phyloP scores from a whole-genome alignment of 2,797 vertebrate genomes.

The Spheniscus humboldti region DNA sequence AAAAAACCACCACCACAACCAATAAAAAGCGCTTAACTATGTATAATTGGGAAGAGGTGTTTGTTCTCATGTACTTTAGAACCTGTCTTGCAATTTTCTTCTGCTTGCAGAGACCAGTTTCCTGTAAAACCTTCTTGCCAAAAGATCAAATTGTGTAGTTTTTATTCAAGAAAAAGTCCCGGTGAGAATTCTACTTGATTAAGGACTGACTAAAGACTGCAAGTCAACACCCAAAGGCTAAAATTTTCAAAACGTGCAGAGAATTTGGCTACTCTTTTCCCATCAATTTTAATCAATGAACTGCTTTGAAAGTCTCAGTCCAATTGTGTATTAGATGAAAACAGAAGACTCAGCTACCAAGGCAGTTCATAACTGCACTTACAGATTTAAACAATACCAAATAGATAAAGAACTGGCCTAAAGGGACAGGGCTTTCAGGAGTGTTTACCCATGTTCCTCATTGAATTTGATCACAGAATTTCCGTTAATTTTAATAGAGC shows the following conservation, averaged over 20 bases:
- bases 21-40: not conserved
- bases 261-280: not conserved
- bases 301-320: not conserved
- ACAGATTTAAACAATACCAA: not conserved
- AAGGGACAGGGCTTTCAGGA: not conserved
- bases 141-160: not conserved
- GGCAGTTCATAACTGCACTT: not conserved
- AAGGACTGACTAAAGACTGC: not conserved
- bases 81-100: not conserved
- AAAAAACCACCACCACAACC: not conserved
- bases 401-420: not conserved
- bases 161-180: not conserved
- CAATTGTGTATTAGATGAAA: not conserved
- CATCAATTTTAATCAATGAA: conserved; percentile 1
- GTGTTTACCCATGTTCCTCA: not conserved
- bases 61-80: not conserved
- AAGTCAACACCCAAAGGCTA: not conserved
- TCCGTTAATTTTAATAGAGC: not conserved
- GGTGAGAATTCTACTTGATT: not conserved
- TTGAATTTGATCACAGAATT: not conserved
- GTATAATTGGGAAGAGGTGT: not conserved
- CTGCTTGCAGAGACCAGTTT: not conserved
- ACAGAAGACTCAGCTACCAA: not conserved
- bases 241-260: not conserved
- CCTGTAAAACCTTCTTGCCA: not conserved